These are phyloP conservation scores for Rhabdomys dilectus DNA, from an alignment of 2,113 vertebrate species.

Conservation along the genomic window DNA sequence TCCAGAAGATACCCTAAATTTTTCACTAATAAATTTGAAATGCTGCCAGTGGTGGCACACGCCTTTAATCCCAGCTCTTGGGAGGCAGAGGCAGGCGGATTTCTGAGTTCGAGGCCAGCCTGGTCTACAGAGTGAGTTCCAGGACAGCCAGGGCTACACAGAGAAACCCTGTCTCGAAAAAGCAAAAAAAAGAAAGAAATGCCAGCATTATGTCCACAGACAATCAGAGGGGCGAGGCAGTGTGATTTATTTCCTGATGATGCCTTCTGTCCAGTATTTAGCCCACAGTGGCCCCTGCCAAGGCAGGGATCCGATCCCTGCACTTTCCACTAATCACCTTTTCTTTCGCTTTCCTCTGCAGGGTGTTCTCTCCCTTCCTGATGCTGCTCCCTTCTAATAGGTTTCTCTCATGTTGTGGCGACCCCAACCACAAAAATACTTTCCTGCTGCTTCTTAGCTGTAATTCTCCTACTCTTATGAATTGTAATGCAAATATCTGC, in stretches of 20 bases:
- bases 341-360: neutral
- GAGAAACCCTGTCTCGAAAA: too few species aligned
- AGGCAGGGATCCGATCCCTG: neutral
- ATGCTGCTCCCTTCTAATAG: neutral
- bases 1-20: conserved; percentile 18
- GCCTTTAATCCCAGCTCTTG: too few species aligned
- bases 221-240: neutral
- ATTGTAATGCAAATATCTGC: neutral
- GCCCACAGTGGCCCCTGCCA: neutral
- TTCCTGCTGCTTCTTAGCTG: neutral
- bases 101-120: too few species aligned
- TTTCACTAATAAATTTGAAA: neutral
- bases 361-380: neutral
- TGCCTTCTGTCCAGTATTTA: neutral
- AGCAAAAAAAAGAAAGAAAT: neutral
- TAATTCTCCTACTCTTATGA: neutral
- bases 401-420: neutral
- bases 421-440: neutral
- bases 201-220: neutral
- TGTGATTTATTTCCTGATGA: conserved; percentile 25
- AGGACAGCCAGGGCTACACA: too few species aligned
- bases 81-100: too few species aligned
- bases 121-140: too few species aligned
- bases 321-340: neutral
- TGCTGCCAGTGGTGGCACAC: too few species aligned